phyloP scores from a whole-genome alignment of 2,797 vertebrate species.

The Eupleurogrammus muticus region DNA sequence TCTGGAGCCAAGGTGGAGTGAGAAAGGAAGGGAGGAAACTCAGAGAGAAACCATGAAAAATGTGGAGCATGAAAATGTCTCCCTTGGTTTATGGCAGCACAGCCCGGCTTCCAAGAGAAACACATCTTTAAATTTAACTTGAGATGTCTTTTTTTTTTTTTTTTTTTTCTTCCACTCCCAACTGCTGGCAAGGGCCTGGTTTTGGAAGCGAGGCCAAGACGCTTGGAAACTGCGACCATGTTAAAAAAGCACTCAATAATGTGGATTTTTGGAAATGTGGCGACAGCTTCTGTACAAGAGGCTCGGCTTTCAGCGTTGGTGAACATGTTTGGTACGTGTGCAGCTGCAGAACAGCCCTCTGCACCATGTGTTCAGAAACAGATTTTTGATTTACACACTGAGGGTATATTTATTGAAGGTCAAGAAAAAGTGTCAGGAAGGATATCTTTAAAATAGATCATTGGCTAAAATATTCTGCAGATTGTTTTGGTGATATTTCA shows the following conservation, averaged over 20 bases:
- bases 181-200: constrained; percentile 77
- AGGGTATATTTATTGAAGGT: constrained; percentile 39
- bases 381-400: constrained; percentile 45
- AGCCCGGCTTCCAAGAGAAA: constrained; percentile 87
- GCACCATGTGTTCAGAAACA: constrained; percentile 41
- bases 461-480: constrained; percentile 39
- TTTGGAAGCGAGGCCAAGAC: constrained; percentile 78
- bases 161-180: constrained; percentile 76
- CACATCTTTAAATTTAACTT: constrained; percentile 91
- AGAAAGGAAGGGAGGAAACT: constrained; percentile 89
- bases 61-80: constrained; percentile 91
- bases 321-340: constrained; percentile 73
- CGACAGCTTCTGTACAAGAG: constrained; percentile 78
- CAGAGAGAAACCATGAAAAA: constrained; percentile 89
- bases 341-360: constrained; percentile 63
- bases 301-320: constrained; percentile 73
- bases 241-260: constrained; percentile 86
- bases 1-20: constrained; percentile 86
- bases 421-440: constrained; percentile 43
- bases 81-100: constrained; percentile 88
- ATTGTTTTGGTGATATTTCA: constrained; percentile 51
- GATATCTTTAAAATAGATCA: constrained; percentile 30
- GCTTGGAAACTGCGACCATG: constrained; percentile 86
- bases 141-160: constrained; percentile 79
- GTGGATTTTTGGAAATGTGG: constrained; percentile 81